These are phyloP conservation scores for Redunca redunca DNA, from an alignment of 2,113 vertebrate genomes.

Conservation along the genomic window DNA sequence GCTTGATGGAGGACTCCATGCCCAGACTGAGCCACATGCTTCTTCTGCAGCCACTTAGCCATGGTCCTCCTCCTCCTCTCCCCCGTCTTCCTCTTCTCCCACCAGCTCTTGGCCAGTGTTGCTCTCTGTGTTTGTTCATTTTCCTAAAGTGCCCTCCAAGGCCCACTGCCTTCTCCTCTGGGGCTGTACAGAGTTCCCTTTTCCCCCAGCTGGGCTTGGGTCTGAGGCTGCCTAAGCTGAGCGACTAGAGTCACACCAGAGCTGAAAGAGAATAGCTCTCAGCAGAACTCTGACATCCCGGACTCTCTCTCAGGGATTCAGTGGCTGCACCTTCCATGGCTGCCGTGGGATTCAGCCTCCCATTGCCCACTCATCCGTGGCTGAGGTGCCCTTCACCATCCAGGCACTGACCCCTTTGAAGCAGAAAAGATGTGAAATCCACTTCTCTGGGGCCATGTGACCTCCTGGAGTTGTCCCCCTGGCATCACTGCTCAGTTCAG, in stretches of 20 bases:
- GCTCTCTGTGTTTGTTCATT: not conserved
- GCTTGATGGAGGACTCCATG: fast-evolving
- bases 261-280: not conserved
- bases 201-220: not conserved
- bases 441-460: fast-evolving
- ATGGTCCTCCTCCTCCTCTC: not conserved
- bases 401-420: fast-evolving
- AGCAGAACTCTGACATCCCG: not conserved
- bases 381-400: too few relatives aligned
- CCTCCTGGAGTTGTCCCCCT: too few relatives aligned
- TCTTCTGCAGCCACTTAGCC: fast-evolving
- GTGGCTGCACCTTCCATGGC: fast-evolving
- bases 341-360: not conserved
- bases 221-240: not conserved
- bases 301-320: not conserved
- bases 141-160: not conserved
- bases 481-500: not conserved
- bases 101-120: not conserved
- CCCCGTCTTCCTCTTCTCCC: too few relatives aligned
- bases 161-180: not conserved
- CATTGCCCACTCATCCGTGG: fast-evolving
- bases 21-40: not conserved
- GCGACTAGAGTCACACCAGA: not conserved
- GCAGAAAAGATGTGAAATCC: not conserved
- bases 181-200: not conserved